Evolutionary conservation across 2,797 vertebrate genomes (phyloP).

Genomic region (Ataeniobius toweri): DNA sequence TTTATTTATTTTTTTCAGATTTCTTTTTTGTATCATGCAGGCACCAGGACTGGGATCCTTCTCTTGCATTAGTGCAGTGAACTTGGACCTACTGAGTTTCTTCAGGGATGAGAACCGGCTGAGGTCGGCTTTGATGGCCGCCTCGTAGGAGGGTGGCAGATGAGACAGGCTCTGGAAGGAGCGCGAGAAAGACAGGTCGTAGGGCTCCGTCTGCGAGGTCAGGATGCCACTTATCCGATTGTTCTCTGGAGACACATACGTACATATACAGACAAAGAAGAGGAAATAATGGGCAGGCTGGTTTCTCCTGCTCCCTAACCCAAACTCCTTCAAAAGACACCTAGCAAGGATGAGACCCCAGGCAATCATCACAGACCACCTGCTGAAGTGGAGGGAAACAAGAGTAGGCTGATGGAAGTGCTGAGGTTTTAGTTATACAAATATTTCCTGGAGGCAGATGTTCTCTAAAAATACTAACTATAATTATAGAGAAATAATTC

Average conservation of each 20-base stretch:
- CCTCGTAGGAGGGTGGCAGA: slow-evolving; percentile 96
- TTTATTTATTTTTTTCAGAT: background rate
- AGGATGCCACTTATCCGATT: slow-evolving; percentile 95
- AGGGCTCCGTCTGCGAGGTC: slow-evolving; percentile 98
- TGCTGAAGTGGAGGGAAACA: slow-evolving; percentile 45
- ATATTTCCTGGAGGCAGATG: slow-evolving; percentile 39
- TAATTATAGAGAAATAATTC: background rate
- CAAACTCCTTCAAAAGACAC: slow-evolving; percentile 3
- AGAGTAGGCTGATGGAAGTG: slow-evolving; percentile 25
- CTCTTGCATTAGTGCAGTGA: slow-evolving; percentile 70
- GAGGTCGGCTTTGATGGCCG: slow-evolving; percentile 93
- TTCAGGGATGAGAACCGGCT: slow-evolving; percentile 97
- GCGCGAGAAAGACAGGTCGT: slow-evolving; percentile 97
- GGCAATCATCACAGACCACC: slow-evolving; percentile 38
- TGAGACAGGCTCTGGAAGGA: slow-evolving; percentile 99
- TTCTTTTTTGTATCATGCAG: slow-evolving; percentile 58
- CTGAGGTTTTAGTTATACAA: slow-evolving; percentile 59
- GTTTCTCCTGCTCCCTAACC: slow-evolving; percentile 26
- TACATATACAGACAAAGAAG: slow-evolving; percentile 78
- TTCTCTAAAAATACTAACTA: slow-evolving; percentile 2
- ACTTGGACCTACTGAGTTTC: slow-evolving; percentile 93
- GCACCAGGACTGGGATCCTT: slow-evolving; percentile 49
- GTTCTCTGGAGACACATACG: slow-evolving; percentile 88
- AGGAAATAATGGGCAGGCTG: slow-evolving; percentile 58
- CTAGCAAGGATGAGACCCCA: slow-evolving; percentile 21